A percentile compares a stretch with the other conserved stretches of the same genome.
These are phyloP conservation scores for Machimus rusticus DNA, from an alignment of 2,888 invertebrate species.

Conservation along the genomic window DNA sequence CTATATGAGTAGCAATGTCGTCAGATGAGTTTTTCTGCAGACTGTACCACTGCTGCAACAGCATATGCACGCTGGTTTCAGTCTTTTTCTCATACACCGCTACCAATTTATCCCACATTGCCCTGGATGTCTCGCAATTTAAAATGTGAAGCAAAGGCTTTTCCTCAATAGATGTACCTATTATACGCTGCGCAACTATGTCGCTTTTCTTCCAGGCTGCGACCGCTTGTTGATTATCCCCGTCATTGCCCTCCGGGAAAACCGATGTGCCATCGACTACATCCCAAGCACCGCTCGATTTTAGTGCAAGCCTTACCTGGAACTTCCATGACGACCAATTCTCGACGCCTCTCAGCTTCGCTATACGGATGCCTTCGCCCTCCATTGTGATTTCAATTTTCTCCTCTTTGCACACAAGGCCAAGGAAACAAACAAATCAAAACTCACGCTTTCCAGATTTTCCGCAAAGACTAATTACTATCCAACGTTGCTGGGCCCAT, in stretches of 20 bases:
- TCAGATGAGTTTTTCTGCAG: not conserved
- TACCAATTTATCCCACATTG: not conserved
- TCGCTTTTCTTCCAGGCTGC: not conserved
- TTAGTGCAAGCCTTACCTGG: not conserved
- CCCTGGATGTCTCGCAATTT: not conserved
- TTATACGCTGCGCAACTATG: not conserved
- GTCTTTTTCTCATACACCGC: not conserved
- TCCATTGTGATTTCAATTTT: not conserved
- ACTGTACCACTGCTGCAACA: not conserved
- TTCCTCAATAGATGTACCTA: not conserved
- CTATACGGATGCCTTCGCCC: not conserved
- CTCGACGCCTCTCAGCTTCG: not conserved
- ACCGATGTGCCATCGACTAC: not conserved
- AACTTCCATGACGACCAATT: not conserved
- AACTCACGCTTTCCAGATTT: too few relatives aligned
- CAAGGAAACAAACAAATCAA: too few relatives aligned
- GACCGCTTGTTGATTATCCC: not conserved
- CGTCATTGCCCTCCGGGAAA: too few relatives aligned
- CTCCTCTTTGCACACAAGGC: too few relatives aligned
- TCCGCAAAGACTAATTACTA: too few relatives aligned
- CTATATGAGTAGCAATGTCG: not conserved
- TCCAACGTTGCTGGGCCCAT: too few relatives aligned
- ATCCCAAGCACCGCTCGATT: not conserved
- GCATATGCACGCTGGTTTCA: not conserved
- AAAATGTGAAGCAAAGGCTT: not conserved